These are phyloP conservation scores for Liopterus haemorrhoidalis DNA, from an alignment of 2,888 invertebrate species.

Conservation along the genomic window DNA sequence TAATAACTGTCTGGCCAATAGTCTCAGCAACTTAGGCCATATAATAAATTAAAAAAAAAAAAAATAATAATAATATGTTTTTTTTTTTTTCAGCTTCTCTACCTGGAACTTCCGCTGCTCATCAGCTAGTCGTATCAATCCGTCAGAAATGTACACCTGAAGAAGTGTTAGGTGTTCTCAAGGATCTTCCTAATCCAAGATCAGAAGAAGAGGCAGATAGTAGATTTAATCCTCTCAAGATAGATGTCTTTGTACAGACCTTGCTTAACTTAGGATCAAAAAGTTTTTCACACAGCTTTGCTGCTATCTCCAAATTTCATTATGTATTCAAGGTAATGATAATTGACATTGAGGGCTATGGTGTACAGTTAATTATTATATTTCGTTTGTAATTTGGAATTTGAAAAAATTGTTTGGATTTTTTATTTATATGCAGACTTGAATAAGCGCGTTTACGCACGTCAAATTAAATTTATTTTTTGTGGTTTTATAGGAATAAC, in stretches of 20 bases:
- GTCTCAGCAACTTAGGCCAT: too few species aligned
- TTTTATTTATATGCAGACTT: too few species aligned
- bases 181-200: conserved; percentile 77
- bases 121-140: conserved; percentile 79
- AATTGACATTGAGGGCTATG: too few species aligned
- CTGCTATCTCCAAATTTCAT: conserved; percentile 96
- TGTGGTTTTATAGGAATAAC: too few species aligned
- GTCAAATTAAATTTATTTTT: too few species aligned
- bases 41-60: too few species aligned
- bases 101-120: conserved; percentile 77
- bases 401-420: too few species aligned
- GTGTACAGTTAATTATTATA: too few species aligned
- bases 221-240: conserved; percentile 85
- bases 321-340: conserved; percentile 74
- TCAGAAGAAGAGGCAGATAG: conserved; percentile 69
- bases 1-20: too few species aligned
- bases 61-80: conserved; percentile 11
- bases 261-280: conserved; percentile 89
- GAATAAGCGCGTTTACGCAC: too few species aligned
- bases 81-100: conserved; percentile 55
- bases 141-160: conserved; percentile 86
- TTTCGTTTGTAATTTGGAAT: too few species aligned
- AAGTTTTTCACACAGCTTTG: conserved; percentile 97
- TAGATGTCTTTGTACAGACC: conserved; percentile 96
- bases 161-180: conserved; percentile 79